Base-by-base conservation (phyloP, 2,797 vertebrate species). In the Pelochelys cantorii region DNA sequence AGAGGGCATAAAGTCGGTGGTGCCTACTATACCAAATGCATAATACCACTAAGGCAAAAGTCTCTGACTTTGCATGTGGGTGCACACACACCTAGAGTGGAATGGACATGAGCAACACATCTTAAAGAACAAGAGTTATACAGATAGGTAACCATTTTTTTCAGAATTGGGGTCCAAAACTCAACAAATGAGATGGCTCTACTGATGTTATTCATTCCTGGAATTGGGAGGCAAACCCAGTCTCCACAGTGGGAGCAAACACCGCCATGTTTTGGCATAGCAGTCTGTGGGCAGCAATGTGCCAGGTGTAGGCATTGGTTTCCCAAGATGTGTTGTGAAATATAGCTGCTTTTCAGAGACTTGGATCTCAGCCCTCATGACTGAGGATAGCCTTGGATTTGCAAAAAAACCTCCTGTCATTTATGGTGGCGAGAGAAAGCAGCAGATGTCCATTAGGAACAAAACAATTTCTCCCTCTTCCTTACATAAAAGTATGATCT, bases 271-370 rank as follows among this genome's bases (percentile, higher is more conserved):
- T 34, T 68, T 15, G 17, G 14, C 31, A 11, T 20, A n/a, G 17
- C 29, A 34, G n/a, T n/a, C n/a, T 7, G 17, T 4, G n/a, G 65
- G 31, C 31, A n/a, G 14, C 31, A n/a, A n/a, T 29, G 31, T 17
- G 31, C 62, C 31, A 65, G 12, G 31, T 7, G 29, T 65, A 31
- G 62, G 31, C 11, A 56, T n/a, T 60, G 25, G 48, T 78, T 79
- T 42, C 1, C 20, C 22, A 68, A 54, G 71, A 79, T 54, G 7
- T 0, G 0, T 31, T 25, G 4, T 56, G 71, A 81, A 3, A 18
- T 15, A 1, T 10, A 2, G 55, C 85, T 65, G 27, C 1, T 1
- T 25, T 83, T 53, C 82, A 31, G 57, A 11, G 60, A 15, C 27
- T 54, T 22, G 17, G 2, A 71, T 68, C 65, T 60, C 42, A 48